Evolutionary conservation across 2,888 invertebrate genomes (phyloP), one percentile per base, ranked within the genome.

Genomic region (Caenorhabditis sinica): DNA sequence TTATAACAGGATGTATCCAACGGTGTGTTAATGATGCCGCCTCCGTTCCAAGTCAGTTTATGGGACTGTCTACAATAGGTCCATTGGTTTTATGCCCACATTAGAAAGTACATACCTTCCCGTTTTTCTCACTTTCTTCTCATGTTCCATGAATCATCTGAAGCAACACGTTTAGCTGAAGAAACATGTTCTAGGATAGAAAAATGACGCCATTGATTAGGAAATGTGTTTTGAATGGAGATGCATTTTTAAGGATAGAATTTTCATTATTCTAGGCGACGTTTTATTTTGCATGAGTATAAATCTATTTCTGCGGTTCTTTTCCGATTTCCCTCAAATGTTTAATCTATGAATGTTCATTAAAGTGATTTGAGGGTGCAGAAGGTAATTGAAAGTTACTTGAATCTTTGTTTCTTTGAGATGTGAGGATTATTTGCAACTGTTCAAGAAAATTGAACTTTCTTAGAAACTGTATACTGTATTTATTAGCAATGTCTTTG

Each of bases 11-110:
- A 72, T 69, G 49, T 23, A 23, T 75, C 65, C 58, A 76, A 65
- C 76, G 82, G 71, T 45, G 76, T 82, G 82, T 82, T 82, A 76
- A 82, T 76, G 82, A 82, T 82, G 69, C 28, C 45, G 58, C 63
- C 72, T 40, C 23, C 36, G 51, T 11, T 45, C 11, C 20, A 13
- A 66, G 53, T 75, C 65, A 56, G 61, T 74, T 65, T 65, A 73
- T 73, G 60, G 40, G 43, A 43, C 43, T 23, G 65, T 66, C 11
- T 58, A 11, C 65, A 40, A 33, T n/a, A 20, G 36, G 71, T 71
- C 79, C 71, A 20, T 5, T 65, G 43, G 25, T 33, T 63, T n/a
- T 20, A 25, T 40, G 11, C 36, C 9, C 45, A 23, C 40, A 28
- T 40, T 74, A 45, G 65, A 65, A 65, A 65, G 65, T 65, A 45